Conservation (phyloP, 2,113 vertebrate species). For the Cyprinus carpio region DNA sequence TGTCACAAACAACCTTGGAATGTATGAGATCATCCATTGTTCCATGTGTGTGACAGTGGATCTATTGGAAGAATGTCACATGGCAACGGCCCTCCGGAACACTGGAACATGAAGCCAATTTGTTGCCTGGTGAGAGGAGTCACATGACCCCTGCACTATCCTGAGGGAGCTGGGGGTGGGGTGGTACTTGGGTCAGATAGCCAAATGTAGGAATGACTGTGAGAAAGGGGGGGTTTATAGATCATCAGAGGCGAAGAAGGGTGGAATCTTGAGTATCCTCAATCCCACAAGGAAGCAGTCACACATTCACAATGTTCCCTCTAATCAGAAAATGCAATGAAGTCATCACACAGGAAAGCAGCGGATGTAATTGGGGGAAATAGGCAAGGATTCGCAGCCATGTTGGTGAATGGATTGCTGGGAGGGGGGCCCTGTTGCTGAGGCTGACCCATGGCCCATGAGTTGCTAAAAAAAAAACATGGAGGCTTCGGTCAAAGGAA, state of each 20-base stretch:
- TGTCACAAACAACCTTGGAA: slow-evolving; percentile 19
- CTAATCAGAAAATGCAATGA: slow-evolving; percentile 36
- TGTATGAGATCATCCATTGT: slow-evolving; percentile 32
- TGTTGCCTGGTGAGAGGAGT: slow-evolving; percentile 66
- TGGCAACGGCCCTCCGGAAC: slow-evolving; percentile 31
- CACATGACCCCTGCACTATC: slow-evolving; percentile 59
- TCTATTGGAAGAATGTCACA: slow-evolving; percentile 16
- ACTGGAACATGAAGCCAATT: slow-evolving; percentile 44
- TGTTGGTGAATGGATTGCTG: slow-evolving; percentile 26
- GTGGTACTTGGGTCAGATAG: slow-evolving; percentile 64
- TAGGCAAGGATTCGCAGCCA: neutral
- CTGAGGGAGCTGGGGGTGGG: slow-evolving; percentile 54
- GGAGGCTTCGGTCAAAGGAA: slow-evolving; percentile 26
- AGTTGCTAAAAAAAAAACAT: slow-evolving; percentile 42
- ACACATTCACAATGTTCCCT: slow-evolving; percentile 26
- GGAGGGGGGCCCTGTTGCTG: neutral
- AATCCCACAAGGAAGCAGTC: slow-evolving; percentile 45
- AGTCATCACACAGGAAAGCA: slow-evolving; percentile 22
- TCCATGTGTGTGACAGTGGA: neutral
- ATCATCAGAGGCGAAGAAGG: slow-evolving; percentile 33
- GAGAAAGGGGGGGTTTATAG: slow-evolving; percentile 24
- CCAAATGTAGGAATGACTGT: slow-evolving; percentile 66
- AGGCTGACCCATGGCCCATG: slow-evolving; percentile 34
- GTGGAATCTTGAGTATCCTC: slow-evolving; percentile 1
- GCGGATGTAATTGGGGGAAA: slow-evolving; percentile 22